Conservation (phyloP, 2,888 invertebrate species). For the Cataglyphis albicans region DNA sequence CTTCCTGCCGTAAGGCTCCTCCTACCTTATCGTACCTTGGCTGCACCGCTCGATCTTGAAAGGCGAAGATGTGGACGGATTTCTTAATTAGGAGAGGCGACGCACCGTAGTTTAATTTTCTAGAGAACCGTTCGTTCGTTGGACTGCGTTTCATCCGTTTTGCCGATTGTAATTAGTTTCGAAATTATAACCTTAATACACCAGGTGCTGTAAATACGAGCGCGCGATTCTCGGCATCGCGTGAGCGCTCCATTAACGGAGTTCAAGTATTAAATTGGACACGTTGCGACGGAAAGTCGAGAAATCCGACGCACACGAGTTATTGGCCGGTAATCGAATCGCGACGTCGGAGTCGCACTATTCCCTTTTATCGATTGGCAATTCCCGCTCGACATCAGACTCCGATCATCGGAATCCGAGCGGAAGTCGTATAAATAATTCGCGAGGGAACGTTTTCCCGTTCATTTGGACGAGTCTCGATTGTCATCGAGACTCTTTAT, state of each 20-base stretch:
- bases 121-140: constrained; percentile 48
- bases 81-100: constrained; percentile 74
- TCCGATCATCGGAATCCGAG: constrained; percentile 57
- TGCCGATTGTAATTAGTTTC: constrained; percentile 58
- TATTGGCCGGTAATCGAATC: constrained; percentile 62
- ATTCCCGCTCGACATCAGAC: constrained; percentile 32
- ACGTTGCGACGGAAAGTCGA: constrained; percentile 56
- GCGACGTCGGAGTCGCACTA: constrained; percentile 26
- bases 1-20: constrained; percentile 22
- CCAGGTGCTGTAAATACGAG: constrained; percentile 43
- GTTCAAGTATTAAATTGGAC: constrained; percentile 45
- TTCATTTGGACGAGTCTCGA: constrained; percentile 61
- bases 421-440: constrained; percentile 74
- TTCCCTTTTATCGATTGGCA: constrained; percentile 62
- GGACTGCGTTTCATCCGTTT: constrained; percentile 13
- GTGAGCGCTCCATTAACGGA: not conserved
- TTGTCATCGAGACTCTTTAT: constrained; percentile 48
- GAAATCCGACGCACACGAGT: constrained; percentile 48
- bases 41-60: constrained; percentile 66
- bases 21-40: constrained; percentile 57
- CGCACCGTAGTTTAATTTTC: constrained; percentile 70
- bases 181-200: constrained; percentile 62
- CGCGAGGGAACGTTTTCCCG: constrained; percentile 53
- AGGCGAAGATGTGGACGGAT: constrained; percentile 73
- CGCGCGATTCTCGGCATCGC: not conserved